Evolutionary conservation across 2,888 invertebrate genomes (phyloP).

Genomic region (Elysia crispata): DNA sequence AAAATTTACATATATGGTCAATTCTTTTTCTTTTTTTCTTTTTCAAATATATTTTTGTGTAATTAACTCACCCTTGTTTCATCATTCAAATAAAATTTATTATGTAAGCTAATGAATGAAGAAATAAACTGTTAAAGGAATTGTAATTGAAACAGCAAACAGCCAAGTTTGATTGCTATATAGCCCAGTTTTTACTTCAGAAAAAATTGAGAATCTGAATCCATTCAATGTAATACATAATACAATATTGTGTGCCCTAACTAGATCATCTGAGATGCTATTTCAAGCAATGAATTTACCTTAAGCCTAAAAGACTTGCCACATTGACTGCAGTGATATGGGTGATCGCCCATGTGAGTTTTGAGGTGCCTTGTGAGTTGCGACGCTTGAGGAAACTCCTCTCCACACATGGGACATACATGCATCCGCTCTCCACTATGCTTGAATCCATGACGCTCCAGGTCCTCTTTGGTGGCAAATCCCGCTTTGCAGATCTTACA

Average conservation of each 20-base stretch:
- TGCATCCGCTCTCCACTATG: conserved; percentile 34
- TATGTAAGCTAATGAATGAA: too few species aligned
- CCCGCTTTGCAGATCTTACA: conserved; percentile 29
- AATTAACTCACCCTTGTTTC: too few species aligned
- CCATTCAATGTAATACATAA: too few species aligned
- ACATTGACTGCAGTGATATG: conserved; percentile 44
- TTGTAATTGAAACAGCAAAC: too few species aligned
- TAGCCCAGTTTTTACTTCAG: too few species aligned
- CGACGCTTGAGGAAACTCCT: conserved; percentile 30
- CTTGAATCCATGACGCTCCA: conserved; percentile 6
- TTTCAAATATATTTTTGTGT: not conserved
- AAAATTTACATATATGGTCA: too few species aligned
- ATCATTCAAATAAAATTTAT: too few species aligned
- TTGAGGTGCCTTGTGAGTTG: conserved; percentile 38
- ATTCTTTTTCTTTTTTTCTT: not conserved
- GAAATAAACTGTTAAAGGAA: too few species aligned
- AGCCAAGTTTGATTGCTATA: too few species aligned
- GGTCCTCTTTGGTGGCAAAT: conserved; percentile 11
- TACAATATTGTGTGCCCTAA: too few species aligned
- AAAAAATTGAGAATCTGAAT: too few species aligned
- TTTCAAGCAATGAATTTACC: conserved; percentile 5
- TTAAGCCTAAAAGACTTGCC: conserved; percentile 41
- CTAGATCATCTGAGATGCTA: too few species aligned
- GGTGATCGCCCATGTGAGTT: conserved; percentile 37
- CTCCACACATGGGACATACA: conserved; percentile 41